phyloP scores from a whole-genome alignment of 2,113 vertebrate genomes.

The Drymodes brunneopygia region DNA sequence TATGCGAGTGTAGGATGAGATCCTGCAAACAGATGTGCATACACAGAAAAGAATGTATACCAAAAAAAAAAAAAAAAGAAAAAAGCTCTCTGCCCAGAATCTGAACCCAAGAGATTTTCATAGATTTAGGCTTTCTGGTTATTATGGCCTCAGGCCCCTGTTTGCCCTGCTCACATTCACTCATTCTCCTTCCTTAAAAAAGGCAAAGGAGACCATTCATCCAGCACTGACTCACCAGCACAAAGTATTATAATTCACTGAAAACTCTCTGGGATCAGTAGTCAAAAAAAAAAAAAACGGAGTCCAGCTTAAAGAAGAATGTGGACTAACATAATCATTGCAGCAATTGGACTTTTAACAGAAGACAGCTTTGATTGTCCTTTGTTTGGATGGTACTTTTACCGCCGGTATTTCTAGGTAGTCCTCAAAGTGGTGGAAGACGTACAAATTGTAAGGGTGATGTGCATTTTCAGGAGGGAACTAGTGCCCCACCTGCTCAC shows the following conservation, averaged over 20 bases:
- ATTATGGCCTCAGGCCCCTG: not conserved
- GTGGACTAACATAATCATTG: not conserved
- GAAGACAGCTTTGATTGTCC: conserved; percentile 13
- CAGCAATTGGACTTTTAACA: not conserved
- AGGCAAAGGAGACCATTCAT: not conserved
- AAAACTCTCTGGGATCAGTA: not conserved
- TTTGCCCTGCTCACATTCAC: not conserved
- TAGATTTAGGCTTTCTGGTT: not conserved
- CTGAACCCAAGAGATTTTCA: not conserved
- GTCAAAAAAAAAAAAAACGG: not conserved
- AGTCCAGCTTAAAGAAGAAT: not conserved
- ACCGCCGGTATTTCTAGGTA: not conserved
- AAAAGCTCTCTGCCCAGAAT: not conserved
- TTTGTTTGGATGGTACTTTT: not conserved
- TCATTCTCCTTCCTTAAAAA: not conserved
- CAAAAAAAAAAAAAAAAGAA: not conserved
- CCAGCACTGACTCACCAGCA: not conserved
- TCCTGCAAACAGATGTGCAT: not conserved
- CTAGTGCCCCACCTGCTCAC: not conserved
- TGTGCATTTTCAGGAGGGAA: not conserved
- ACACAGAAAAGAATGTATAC: not conserved
- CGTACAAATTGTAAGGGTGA: not conserved
- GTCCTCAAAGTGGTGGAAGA: conserved; percentile 10
- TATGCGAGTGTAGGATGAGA: not conserved
- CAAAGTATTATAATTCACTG: not conserved